Evolutionary conservation across 2,797 vertebrate genomes (phyloP).

Genomic region (Rhabdomys pumilio): DNA sequence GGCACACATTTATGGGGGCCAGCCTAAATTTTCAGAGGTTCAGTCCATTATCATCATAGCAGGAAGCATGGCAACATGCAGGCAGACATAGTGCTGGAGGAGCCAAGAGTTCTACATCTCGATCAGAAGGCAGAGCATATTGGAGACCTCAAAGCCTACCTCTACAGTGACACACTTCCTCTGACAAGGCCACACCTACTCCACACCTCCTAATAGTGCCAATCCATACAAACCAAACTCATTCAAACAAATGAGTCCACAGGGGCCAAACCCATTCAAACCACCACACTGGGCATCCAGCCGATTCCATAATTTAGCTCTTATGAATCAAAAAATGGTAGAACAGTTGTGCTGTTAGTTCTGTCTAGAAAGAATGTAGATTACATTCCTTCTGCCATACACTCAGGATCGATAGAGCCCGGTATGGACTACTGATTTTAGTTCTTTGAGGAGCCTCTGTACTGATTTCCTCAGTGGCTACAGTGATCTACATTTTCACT

Average conservation of each 20-base stretch:
- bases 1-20: neutral
- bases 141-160: neutral
- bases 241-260: neutral
- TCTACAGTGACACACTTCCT: neutral
- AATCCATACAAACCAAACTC: neutral
- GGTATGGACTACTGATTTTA: neutral
- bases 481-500: neutral
- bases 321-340: neutral
- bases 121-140: neutral
- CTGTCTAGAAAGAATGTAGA: neutral
- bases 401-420: neutral
- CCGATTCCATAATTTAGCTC: neutral
- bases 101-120: neutral
- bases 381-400: no score
- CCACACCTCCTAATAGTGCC: neutral
- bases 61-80: neutral
- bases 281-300: neutral
- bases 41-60: neutral
- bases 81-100: neutral
- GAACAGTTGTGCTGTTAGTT: neutral
- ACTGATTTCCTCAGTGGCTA: neutral
- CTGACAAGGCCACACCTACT: neutral
- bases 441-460: neutral
- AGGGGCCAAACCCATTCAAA: neutral
- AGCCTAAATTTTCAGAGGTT: neutral